Evolutionary conservation across 1,140 invertebrate genomes (phyloP).

Genomic region (Epicauta chinensis): DNA sequence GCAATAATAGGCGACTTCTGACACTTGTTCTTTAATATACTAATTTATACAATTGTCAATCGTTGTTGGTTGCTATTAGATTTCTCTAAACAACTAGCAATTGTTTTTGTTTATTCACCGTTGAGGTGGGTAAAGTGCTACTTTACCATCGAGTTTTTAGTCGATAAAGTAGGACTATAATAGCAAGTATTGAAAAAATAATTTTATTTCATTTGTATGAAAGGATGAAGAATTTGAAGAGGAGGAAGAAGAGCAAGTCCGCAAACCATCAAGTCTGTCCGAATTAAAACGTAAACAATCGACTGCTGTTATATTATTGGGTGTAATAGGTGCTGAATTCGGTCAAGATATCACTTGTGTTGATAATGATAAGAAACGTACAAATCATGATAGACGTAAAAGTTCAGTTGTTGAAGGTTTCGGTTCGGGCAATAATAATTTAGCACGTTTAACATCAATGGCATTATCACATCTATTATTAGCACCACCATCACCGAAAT

Average conservation of each 20-base stretch:
- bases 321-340: constrained; percentile 97
- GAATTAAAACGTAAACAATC: constrained; percentile 93
- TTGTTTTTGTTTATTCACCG: too few species aligned
- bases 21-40: too few species aligned
- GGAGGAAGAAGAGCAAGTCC: constrained; percentile 70
- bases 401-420: constrained; percentile 73
- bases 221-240: constrained; percentile 77
- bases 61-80: too few species aligned
- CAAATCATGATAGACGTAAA: constrained; percentile 60
- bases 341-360: constrained; percentile 76
- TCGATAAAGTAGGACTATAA: too few species aligned
- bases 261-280: constrained; percentile 75
- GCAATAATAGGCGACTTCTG: too few species aligned
- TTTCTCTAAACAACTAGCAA: too few species aligned
- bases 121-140: too few species aligned
- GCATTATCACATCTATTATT: constrained; percentile 92
- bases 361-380: constrained; percentile 51
- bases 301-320: constrained; percentile 92
- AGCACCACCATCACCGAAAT: constrained; percentile 68
- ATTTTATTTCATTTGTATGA: not conserved
- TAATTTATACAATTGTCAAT: too few species aligned
- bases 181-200: too few species aligned
- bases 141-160: too few species aligned
- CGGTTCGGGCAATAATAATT: constrained; percentile 78
- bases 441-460: constrained; percentile 87